Base-by-base conservation (phyloP, 2,888 invertebrate genomes). In the Muscina levida region DNA sequence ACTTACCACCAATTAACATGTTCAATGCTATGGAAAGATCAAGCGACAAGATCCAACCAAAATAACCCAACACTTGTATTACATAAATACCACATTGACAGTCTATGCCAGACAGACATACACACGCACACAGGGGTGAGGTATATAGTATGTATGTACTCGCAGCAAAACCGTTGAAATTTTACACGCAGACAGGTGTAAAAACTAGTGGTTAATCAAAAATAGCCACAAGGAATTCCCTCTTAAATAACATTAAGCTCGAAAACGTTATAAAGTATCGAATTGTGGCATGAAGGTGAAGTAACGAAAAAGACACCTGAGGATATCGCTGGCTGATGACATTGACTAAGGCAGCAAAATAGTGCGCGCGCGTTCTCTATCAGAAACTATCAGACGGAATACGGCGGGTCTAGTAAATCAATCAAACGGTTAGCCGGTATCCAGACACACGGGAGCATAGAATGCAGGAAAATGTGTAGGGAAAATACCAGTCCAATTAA, bases 21-120 rank as follows among this genome's bases (percentile, higher is more conserved):
- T 86, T 85, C 88, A 87, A 88, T 87, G 86, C 84, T 84, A 85
- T 86, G 86, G 85, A 87, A 87, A 87, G 88, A 88, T 88, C 86
- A 86, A 84, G 85, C 85, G 84, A 87, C 86, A 86, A 86, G 87
- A 87, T 87, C 86, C 53, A 53, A 31, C 31, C 31, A 8, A 31
- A 31, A 31, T 53, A 24, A 22, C 53, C n/a, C 37, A 59, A 42
- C 62, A 39, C 42, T 42, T 62, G 56, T 81, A 56, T 71, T 72
- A 74, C 81, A 81, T 75, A 77, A 81, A 81, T 81, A 77, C 77
- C 62, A 68, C 77, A 81, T 81, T 81, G 81, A 81, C 77, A 77
- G 77, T 68, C 77, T 44, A 74, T 31, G 31, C 31, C 31, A 31
- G 31, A 31, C 31, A n/a, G n/a, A 51, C 4, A 1, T 19, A 17